These are phyloP conservation scores for Ormyrus pomaceus DNA, from an alignment of 2,888 invertebrate species.

Conservation along the genomic window DNA sequence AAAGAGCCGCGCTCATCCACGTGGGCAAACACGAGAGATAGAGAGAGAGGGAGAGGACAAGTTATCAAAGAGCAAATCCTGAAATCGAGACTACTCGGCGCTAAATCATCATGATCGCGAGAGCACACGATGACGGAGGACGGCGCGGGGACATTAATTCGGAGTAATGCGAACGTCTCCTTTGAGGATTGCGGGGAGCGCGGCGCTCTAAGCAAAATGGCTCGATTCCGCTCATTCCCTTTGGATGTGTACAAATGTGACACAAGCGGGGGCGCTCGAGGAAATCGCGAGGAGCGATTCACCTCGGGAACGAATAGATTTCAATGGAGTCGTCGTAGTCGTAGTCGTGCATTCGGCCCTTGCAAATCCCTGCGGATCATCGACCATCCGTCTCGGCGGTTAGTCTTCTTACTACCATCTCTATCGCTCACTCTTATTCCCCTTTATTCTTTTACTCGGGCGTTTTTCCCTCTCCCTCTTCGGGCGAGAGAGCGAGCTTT, in stretches of 20 bases:
- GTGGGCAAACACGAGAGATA: slow-evolving; percentile 21
- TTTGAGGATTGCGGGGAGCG: slow-evolving; percentile 61
- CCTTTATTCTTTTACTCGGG: too few relatives aligned
- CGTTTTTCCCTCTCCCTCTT: neutral
- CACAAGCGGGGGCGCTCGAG: too few relatives aligned
- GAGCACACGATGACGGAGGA: too few relatives aligned
- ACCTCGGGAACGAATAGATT: slow-evolving; percentile 57
- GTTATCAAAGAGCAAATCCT: slow-evolving; percentile 41
- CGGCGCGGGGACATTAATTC: slow-evolving; percentile 67
- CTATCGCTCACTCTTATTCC: too few relatives aligned
- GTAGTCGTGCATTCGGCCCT: neutral
- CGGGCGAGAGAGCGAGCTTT: too few relatives aligned
- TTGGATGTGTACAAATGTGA: neutral
- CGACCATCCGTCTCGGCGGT: slow-evolving; percentile 1
- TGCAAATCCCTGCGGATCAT: slow-evolving; percentile 16
- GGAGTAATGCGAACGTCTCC: slow-evolving; percentile 66
- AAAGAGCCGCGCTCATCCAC: slow-evolving; percentile 3
- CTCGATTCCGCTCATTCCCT: slow-evolving; percentile 15
- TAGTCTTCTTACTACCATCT: too few relatives aligned
- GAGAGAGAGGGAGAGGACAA: neutral
- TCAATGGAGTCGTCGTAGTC: slow-evolving; percentile 57
- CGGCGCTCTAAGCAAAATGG: neutral
- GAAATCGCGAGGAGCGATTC: neutral
- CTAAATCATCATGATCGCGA: neutral
- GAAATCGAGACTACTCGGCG: neutral